Percentiles rank a stretch among this genome's conserved stretches.
Conservation (phyloP, 2,113 vertebrate genomes). For the Coturnix japonica region DNA sequence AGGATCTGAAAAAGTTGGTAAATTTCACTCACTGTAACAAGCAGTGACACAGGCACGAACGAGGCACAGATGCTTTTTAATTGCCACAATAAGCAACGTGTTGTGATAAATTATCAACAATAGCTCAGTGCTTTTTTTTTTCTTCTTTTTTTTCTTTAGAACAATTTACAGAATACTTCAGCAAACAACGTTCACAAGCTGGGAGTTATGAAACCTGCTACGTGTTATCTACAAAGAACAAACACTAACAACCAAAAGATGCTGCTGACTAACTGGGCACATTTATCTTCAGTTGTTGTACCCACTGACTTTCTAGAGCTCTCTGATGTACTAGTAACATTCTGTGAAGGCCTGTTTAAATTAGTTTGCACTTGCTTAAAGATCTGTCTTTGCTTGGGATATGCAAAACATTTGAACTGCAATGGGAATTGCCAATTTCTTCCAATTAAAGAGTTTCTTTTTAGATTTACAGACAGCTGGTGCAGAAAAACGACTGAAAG, state of each 20-base stretch:
- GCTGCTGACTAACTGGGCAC: neutral
- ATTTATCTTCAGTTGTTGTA: neutral
- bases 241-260: fast-evolving
- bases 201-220: neutral
- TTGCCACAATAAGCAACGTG: neutral
- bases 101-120: too few relatives aligned
- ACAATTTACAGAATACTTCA: neutral
- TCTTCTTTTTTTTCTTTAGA: neutral
- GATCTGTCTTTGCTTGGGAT: neutral
- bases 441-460: neutral
- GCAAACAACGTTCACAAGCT: neutral
- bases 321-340: neutral
- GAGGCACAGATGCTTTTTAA: neutral
- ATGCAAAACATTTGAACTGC: neutral
- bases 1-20: neutral
- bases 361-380: neutral
- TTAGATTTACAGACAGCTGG: neutral
- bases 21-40: neutral
- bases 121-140: too few relatives aligned
- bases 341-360: neutral
- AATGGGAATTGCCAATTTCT: neutral
- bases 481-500: neutral
- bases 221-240: neutral
- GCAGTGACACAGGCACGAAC: neutral
- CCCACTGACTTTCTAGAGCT: neutral